phyloP scores from a whole-genome alignment of 2,888 invertebrate genomes.

The Strigamia maritima region DNA sequence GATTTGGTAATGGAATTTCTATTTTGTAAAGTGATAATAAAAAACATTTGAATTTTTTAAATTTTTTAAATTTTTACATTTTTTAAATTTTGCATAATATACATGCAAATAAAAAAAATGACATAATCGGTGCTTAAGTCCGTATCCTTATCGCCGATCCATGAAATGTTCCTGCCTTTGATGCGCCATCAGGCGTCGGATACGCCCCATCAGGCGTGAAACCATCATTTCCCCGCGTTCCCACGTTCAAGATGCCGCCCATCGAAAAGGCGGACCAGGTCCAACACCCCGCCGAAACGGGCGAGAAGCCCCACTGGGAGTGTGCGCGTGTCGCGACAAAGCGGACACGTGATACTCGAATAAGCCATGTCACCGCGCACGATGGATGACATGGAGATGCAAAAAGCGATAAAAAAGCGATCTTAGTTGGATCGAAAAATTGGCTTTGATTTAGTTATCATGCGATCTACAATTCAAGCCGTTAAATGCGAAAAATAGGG shows the following conservation, averaged over 20 bases:
- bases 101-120: no score
- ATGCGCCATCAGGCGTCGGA: neutral
- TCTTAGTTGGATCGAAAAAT: neutral
- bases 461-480: neutral
- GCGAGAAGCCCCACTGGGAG: neutral
- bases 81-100: no score
- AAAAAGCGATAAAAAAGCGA: neutral
- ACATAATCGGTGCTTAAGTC: neutral
- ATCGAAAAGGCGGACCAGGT: neutral
- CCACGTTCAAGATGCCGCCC: conserved; percentile 19
- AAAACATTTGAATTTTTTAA: no score
- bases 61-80: neutral
- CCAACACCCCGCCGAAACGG: neutral
- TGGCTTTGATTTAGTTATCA: neutral
- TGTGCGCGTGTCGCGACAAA: neutral
- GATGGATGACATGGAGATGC: neutral
- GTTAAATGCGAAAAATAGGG: conserved; percentile 1
- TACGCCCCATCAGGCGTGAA: conserved; percentile 23
- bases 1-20: no score
- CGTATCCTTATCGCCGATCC: neutral
- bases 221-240: conserved; percentile 16
- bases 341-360: neutral
- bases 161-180: neutral
- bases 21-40: no score
- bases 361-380: neutral